Percentiles rank a stretch among this genome's conserved stretches.
These are phyloP conservation scores for Prionace glauca DNA, from an alignment of 2,797 vertebrate genomes.

Conservation along the genomic window DNA sequence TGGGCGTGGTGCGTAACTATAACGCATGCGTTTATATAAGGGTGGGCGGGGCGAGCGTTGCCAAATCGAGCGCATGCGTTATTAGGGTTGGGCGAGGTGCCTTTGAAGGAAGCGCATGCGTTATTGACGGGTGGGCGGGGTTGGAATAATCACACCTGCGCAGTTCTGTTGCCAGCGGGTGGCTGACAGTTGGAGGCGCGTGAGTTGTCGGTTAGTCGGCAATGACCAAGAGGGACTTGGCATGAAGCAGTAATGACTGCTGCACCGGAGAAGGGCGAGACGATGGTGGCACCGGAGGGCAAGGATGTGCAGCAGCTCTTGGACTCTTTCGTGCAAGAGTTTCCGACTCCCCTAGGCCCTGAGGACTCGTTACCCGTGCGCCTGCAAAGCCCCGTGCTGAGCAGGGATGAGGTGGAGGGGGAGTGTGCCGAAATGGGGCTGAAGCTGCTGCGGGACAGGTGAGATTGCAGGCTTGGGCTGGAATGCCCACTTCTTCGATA, in stretches of 20 bases:
- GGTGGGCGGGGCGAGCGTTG: no score
- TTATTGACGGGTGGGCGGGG: no score
- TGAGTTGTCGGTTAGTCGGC: background rate
- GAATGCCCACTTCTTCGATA: background rate
- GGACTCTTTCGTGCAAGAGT: slow-evolving; percentile 60
- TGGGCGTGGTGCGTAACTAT: background rate
- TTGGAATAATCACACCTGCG: background rate
- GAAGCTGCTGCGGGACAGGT: slow-evolving; percentile 69
- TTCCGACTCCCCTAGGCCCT: slow-evolving; percentile 59
- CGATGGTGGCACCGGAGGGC: slow-evolving; percentile 47
- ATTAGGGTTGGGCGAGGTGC: background rate
- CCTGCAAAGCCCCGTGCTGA: slow-evolving; percentile 54
- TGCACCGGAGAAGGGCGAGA: background rate
- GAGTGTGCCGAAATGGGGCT: slow-evolving; percentile 69
- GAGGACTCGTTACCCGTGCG: slow-evolving; percentile 59
- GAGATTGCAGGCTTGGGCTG: slow-evolving; percentile 39
- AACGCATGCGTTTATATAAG: background rate
- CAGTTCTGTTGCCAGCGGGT: background rate
- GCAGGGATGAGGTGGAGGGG: slow-evolving; percentile 66
- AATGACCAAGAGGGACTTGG: background rate
- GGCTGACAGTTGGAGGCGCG: background rate
- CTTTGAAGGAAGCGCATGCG: background rate
- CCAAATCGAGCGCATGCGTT: background rate
- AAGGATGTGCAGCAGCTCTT: slow-evolving; percentile 53
- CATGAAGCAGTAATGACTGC: slow-evolving; percentile 41